Percentiles rank a stretch among this genome's conserved stretches.
Conservation (phyloP, 1,140 invertebrate genomes). For the Cheumatopsyche charites region DNA sequence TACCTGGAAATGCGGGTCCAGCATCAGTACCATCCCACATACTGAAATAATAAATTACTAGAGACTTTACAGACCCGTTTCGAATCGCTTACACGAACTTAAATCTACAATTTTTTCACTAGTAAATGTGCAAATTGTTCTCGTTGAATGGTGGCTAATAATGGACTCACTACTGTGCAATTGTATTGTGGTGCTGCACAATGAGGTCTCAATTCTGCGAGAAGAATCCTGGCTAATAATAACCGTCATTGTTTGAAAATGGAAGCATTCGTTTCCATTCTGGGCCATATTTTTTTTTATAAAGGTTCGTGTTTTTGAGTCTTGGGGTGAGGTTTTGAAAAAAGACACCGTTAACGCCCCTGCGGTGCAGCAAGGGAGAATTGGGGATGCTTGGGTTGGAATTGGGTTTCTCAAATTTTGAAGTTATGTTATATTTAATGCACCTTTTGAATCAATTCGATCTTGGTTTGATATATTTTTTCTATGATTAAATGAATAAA, state of each 20-base stretch:
- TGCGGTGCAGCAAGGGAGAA: constrained; percentile 20
- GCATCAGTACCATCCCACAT: not conserved
- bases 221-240: constrained; percentile 42
- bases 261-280: constrained; percentile 32
- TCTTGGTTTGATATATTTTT: no score
- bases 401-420: constrained; percentile 6
- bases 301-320: not conserved
- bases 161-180: constrained; percentile 26
- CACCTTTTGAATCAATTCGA: no score
- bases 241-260: constrained; percentile 5
- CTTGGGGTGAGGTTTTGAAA: constrained; percentile 26
- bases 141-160: constrained; percentile 27
- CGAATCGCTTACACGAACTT: not conserved
- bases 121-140: constrained; percentile 24
- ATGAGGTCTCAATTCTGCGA: constrained; percentile 47
- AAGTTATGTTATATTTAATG: no score
- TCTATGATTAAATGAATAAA: no score
- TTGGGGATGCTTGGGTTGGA: not conserved
- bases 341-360: constrained; percentile 47
- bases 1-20: constrained; percentile 1
- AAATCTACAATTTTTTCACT: not conserved
- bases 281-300: constrained; percentile 28
- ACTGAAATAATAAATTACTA: not conserved
- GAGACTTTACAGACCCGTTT: not conserved
- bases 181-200: constrained; percentile 16